phyloP scores from a whole-genome alignment of 2,797 vertebrate species.

The Manis pentadactyla region DNA sequence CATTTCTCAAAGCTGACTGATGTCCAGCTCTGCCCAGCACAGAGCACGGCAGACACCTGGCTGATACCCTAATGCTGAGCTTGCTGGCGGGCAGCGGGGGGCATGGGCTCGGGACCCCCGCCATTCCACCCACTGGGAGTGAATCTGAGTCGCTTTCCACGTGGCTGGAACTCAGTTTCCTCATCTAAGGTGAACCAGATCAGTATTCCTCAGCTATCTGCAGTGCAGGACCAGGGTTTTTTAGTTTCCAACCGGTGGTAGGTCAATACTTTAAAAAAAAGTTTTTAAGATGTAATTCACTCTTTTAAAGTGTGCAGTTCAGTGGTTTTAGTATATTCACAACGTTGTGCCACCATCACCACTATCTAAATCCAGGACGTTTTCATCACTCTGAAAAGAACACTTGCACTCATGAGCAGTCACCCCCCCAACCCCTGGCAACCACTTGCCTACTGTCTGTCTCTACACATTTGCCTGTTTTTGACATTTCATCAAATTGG shows the following conservation, averaged over 20 bases:
- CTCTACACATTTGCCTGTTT: background rate
- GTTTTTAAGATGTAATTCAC: background rate
- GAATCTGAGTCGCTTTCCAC: background rate
- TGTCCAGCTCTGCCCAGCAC: background rate
- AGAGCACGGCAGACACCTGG: background rate
- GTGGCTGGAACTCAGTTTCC: background rate
- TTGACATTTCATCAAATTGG: background rate
- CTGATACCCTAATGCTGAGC: background rate
- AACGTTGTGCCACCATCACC: background rate
- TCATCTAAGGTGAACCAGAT: rapidly evolving
- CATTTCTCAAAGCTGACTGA: background rate
- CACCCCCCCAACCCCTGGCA: rapidly evolving
- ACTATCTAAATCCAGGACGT: background rate
- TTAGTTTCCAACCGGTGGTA: background rate
- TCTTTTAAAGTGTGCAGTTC: background rate
- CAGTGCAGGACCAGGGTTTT: rapidly evolving
- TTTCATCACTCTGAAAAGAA: background rate
- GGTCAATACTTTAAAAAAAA: background rate
- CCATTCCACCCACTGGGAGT: background rate
- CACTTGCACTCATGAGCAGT: too few relatives aligned
- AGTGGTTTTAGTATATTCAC: background rate
- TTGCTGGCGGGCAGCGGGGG: rapidly evolving
- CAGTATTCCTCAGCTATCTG: background rate
- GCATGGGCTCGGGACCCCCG: background rate
- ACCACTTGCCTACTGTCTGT: background rate